A percentile compares a stretch with the other conserved stretches of the same genome.
phyloP scores from a whole-genome alignment of 2,113 vertebrate species.

The Anguilla rostrata region DNA sequence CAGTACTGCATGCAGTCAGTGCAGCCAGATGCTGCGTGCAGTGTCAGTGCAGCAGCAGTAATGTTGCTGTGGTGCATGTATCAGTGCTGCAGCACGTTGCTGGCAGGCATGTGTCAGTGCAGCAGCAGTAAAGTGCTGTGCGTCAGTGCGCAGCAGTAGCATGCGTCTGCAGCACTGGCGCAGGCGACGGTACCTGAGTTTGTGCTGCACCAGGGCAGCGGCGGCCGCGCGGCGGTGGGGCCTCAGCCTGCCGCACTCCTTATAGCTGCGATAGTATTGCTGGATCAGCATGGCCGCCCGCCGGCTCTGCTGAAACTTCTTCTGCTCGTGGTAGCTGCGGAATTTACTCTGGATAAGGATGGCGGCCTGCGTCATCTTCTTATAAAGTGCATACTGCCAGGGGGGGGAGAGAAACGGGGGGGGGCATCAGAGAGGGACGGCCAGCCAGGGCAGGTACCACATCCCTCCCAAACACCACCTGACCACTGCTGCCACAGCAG shows the following conservation, averaged over 20 bases:
- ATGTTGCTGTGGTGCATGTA: too few relatives aligned
- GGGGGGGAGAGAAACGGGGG: constrained; percentile 33
- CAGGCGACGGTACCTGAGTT: constrained; percentile 29
- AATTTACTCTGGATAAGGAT: constrained; percentile 99
- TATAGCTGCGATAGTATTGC: constrained; percentile 97
- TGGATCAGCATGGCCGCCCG: constrained; percentile 95
- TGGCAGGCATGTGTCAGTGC: too few relatives aligned
- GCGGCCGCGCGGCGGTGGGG: constrained; percentile 70
- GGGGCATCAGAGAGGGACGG: not conserved
- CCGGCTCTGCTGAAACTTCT: constrained; percentile 95
- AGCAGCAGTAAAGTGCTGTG: not conserved
- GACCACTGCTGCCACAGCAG: not conserved
- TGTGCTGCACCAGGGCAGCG: constrained; percentile 68
- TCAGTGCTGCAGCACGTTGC: too few relatives aligned
- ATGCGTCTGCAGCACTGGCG: too few relatives aligned
- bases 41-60: not conserved
- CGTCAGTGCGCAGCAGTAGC: too few relatives aligned
- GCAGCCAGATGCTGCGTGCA: not conserved
- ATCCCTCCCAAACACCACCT: not conserved
- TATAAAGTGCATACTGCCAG: constrained; percentile 99
- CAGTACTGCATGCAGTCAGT: too few relatives aligned
- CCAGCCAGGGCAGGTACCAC: not conserved
- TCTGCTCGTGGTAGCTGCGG: constrained; percentile 96
- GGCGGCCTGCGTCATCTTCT: constrained; percentile 99
- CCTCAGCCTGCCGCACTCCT: constrained; percentile 83